Percentiles rank a stretch among this genome's conserved stretches.
phyloP scores from a whole-genome alignment of 2,113 vertebrate genomes.

The Sterrhoptilus dennistouni region DNA sequence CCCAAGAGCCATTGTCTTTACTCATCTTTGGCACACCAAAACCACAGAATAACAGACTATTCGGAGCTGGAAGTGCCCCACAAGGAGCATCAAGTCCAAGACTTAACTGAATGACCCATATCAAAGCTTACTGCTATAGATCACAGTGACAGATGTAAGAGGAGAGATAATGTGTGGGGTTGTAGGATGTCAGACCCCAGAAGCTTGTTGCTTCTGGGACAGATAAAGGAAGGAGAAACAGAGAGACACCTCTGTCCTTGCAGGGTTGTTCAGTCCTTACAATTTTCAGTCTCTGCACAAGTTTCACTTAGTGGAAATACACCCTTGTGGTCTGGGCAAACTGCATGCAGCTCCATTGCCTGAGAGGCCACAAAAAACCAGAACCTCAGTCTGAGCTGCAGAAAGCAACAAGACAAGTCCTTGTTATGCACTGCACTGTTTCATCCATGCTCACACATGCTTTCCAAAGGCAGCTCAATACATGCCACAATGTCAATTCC shows the following conservation, averaged over 20 bases:
- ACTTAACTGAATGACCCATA: neutral
- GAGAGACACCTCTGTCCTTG: neutral
- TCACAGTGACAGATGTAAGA: neutral
- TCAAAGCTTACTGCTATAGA: neutral
- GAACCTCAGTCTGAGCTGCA: neutral
- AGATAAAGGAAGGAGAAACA: neutral
- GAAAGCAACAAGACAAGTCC: neutral
- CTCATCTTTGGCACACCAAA: neutral
- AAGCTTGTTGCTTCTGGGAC: neutral
- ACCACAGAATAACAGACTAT: neutral
- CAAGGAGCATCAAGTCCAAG: neutral
- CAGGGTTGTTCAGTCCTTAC: neutral
- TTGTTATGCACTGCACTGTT: neutral
- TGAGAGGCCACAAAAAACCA: neutral
- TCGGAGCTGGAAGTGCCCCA: neutral
- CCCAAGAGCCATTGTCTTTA: neutral
- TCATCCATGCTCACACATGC: rapidly evolving
- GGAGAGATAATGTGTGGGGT: neutral
- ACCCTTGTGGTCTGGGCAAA: neutral
- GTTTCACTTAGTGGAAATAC: neutral
- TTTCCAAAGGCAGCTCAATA: neutral
- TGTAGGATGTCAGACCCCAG: neutral
- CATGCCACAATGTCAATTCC: neutral
- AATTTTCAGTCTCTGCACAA: neutral
- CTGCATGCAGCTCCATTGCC: neutral